Evolutionary conservation across 2,113 vertebrate species (phyloP), one percentile per base, ranked within the genome.

Genomic region (Donacobius atricapilla): DNA sequence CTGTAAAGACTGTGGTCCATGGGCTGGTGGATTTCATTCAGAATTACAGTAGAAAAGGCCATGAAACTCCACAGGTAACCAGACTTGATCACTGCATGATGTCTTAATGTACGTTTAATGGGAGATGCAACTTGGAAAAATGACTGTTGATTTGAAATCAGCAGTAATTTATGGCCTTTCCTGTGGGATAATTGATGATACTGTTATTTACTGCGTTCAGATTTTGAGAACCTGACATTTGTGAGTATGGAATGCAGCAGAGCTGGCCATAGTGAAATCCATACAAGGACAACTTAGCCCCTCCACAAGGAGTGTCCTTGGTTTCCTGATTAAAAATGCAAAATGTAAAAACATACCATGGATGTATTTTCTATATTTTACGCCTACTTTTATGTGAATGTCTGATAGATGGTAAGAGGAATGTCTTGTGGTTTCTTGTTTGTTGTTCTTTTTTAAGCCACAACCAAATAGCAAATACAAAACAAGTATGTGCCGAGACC

Each of bases 391-490:
- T 73, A 19, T 68, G 27, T 40, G 51, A 73, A 25, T 20, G 15
- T 61, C 17, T 79, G 15, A 76, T 87, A 58, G 61, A 76, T 85
- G 35, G 11, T 93, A 92, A 92, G 30, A 72, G 19, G 15, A 70
- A 37, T 63, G 16, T 76, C 31, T 88, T 66, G 39, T 75, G 50
- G 1, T 64, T 68, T 87, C 61, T 64, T 89, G 53, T 75, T 81
- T 44, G 28, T 83, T 87, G 19, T 83, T 87, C 87, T 95, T 76
- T 93, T 70, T 83, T 23, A 97, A 99, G 99, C 98, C 99, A 60
- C 99, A 99, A 93, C 98, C 99, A 83, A 99, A 99, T 96, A 99
- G 99, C 98, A 99, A 99, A 96, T 99, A 99, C 56, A 99, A 99
- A 98, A 99, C 99, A 87, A 99, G 99, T 93, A 99, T 99, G 99